A percentile compares a stretch with the other conserved stretches of the same genome.
phyloP scores from a whole-genome alignment of 2,113 vertebrate species.

The Ifrita kowaldi region DNA sequence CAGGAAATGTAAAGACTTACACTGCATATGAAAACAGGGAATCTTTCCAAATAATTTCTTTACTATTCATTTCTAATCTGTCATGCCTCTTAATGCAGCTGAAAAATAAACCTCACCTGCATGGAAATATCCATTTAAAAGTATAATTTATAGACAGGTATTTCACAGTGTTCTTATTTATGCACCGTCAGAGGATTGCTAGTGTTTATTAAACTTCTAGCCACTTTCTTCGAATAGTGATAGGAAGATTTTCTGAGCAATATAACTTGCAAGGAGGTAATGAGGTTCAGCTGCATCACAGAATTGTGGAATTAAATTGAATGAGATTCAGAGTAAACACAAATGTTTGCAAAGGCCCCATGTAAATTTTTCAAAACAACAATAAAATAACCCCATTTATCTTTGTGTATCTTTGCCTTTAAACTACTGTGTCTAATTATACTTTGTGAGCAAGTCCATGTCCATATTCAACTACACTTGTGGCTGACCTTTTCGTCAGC shows the following conservation, averaged over 20 bases:
- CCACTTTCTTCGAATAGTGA: constrained; percentile 3
- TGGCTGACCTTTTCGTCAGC: not conserved
- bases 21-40: constrained; percentile 4
- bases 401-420: not conserved
- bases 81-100: constrained; percentile 49
- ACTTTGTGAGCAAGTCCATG: not conserved
- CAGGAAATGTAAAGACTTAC: constrained; percentile 9
- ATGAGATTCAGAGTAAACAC: not conserved
- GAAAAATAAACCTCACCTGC: constrained; percentile 52
- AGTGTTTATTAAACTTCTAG: constrained; percentile 44
- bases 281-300: not conserved
- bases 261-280: not conserved
- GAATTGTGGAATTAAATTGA: not conserved
- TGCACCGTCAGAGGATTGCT: constrained; percentile 32
- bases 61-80: constrained; percentile 57
- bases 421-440: not conserved
- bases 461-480: not conserved
- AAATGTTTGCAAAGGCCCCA: not conserved
- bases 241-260: constrained; percentile 15
- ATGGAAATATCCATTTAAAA: constrained; percentile 58
- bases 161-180: constrained; percentile 44
- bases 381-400: not conserved
- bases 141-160: constrained; percentile 49
- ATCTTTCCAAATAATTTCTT: constrained; percentile 53
- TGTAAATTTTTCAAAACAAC: not conserved